phyloP scores from a whole-genome alignment of 2,888 invertebrate species.

The Drosophila barbarae region DNA sequence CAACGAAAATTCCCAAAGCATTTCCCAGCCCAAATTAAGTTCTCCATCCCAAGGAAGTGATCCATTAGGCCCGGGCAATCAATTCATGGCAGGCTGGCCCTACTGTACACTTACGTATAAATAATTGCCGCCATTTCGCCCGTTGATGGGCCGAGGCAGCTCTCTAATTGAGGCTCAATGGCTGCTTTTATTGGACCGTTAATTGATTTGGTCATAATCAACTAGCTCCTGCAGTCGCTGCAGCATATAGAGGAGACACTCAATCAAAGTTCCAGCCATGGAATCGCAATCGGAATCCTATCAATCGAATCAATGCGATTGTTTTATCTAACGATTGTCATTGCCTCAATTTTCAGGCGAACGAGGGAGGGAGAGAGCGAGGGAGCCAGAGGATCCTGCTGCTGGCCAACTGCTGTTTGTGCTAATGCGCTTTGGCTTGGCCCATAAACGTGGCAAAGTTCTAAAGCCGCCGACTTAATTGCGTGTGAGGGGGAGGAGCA shows the following conservation, averaged over 20 bases:
- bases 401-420: conserved; percentile 39
- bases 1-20: no score
- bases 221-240: conserved; percentile 16
- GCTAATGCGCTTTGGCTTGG: conserved; percentile 45
- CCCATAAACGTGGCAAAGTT: conserved; percentile 51
- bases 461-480: conserved; percentile 47
- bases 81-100: conserved; percentile 7
- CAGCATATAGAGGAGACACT: conserved; percentile 6
- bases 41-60: background rate
- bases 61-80: conserved; percentile 10
- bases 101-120: conserved; percentile 29
- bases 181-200: conserved; percentile 29
- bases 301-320: conserved; percentile 35
- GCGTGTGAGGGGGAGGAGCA: conserved; percentile 12
- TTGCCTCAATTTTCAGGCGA: conserved; percentile 23
- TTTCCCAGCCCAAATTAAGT: background rate
- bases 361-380: background rate
- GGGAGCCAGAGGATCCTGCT: conserved; percentile 20
- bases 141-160: conserved; percentile 24
- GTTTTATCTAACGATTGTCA: conserved; percentile 21
- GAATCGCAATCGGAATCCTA: conserved; percentile 17
- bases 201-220: conserved; percentile 32
- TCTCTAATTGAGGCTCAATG: conserved; percentile 32
- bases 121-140: conserved; percentile 17
- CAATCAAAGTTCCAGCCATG: conserved; percentile 28